Base-by-base conservation (phyloP, 2,797 vertebrate species). In the Loris lydekkerianus region DNA sequence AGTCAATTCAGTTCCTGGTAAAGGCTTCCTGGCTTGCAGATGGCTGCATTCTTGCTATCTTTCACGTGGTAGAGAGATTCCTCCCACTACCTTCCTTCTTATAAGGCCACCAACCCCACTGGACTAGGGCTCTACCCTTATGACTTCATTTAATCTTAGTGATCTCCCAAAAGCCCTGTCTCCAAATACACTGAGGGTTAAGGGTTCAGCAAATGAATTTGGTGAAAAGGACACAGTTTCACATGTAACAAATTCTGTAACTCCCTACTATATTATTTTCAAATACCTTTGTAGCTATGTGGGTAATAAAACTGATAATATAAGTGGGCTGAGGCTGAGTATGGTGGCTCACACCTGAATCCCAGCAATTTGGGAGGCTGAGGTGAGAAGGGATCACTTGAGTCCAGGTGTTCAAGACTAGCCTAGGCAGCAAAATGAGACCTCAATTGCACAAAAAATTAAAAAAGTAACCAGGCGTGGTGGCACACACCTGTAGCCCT, bases 71-170 rank as follows among this genome's bases (percentile, higher is more conserved):
- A 31, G 78, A 82, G 10, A 43, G 25, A 43, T 43, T 58, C 40
- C 4, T 46, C 10, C 11, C 65, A n/a, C 18, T 37, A 37, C 75
- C 63, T 10, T 3, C 61, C 43, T 85, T 92, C 80, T 69, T 90
- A 40, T 15, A 78, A 75, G 58, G 37, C 37, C 25, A 89, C n/a
- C 46, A 46, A 1, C 69, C 25, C 18, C 72, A 4, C 49, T 80
- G 72, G 49, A 56, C 89, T 81, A 86, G 25, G 61, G 53, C 23
- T 17, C 20, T n/a, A 75, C 13, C 15, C 9, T 83, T 81, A 69
- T 23, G 43, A 72, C 31, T 34, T 92, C 43, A 92, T 56, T 82
- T 83, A 76, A 67, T 92, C 40, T 88, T 67, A 43, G 69, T 93
- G 80, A 90, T 43, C 27, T 91, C 60, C 2, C 18, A 29, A 92